Evolutionary conservation across 92 coral and sea anemone species (phyloP).

Genomic region (Phenganax marumi): DNA sequence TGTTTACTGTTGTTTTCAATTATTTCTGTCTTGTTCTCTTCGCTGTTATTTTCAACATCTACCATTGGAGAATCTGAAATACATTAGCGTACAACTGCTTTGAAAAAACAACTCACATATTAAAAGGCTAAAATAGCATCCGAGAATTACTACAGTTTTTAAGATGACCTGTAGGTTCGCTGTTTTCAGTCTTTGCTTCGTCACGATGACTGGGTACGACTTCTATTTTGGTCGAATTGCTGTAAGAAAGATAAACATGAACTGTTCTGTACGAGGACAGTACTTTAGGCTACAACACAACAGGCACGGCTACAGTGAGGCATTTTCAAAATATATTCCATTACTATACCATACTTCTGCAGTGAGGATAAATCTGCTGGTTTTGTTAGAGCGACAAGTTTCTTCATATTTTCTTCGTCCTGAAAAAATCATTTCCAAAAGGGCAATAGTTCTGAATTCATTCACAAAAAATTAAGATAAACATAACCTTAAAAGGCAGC

Average conservation of each 20-base stretch:
- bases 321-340: background rate
- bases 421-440: conserved; percentile 13
- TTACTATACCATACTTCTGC: conserved; percentile 52
- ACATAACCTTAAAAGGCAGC: too few species aligned
- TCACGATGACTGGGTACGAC: too few species aligned
- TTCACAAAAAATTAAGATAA: too few species aligned
- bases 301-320: background rate
- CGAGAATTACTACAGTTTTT: too few species aligned
- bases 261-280: background rate
- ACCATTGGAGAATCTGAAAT: conserved; percentile 5
- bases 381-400: conserved; percentile 69
- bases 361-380: conserved; percentile 73
- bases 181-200: too few species aligned
- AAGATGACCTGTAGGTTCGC: too few species aligned
- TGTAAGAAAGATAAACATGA: too few species aligned
- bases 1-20: background rate
- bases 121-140: too few species aligned
- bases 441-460: background rate
- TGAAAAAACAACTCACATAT: too few species aligned
- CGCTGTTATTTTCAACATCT: background rate
- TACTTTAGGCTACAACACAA: background rate
- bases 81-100: too few species aligned
- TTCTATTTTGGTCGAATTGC: too few species aligned
- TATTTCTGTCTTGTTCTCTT: background rate
- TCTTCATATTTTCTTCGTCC: conserved; percentile 76